Base-by-base conservation (phyloP, 2,113 vertebrate genomes). In the Glaucomys volans region DNA sequence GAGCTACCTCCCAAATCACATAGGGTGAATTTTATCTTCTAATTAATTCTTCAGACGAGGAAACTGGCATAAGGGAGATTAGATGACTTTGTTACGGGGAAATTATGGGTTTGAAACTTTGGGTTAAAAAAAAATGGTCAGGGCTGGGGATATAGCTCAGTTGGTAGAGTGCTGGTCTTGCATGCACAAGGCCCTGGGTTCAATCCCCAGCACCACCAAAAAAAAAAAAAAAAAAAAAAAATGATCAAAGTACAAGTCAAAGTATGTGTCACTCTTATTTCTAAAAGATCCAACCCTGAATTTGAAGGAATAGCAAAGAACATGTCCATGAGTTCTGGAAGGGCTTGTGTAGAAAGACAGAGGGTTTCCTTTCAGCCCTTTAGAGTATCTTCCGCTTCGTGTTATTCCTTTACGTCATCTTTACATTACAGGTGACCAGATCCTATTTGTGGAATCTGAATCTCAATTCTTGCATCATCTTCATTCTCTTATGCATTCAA, bases 71-170 rank as follows among this genome's bases (percentile, higher is more conserved):
- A 32, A 67, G 32, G 54, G 35, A 84, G 28, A 69, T n/a, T n/a
- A 90, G 54, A 86, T 62, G 32, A 75, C 9, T 40, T 17, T 37
- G 32, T 77, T 57, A 35, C 3, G 64, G 32, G 20, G 16, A 64
- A 69, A 47, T 79, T 92, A 7, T 22, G 50, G 40, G 44, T 40
- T 72, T 92, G 91, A 77, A 93, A 59, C 7, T 30, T 81, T 52
- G 40, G 8, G 30, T 94, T 71, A 20, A 76, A 94, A 95, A 80
- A 59, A 80, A n/a, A n/a, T n/a, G n/a, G n/a, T n/a, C n/a, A n/a
- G n/a, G n/a, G n/a, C n/a, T n/a, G n/a, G n/a, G n/a, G n/a, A n/a
- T n/a, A n/a, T n/a, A n/a, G n/a, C n/a, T n/a, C n/a, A n/a, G n/a
- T n/a, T n/a, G n/a, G n/a, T n/a, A n/a, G n/a, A n/a, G n/a, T n/a